Base-by-base conservation (phyloP, 2,113 vertebrate genomes). In the Cyphomyrus discorhynchus region DNA sequence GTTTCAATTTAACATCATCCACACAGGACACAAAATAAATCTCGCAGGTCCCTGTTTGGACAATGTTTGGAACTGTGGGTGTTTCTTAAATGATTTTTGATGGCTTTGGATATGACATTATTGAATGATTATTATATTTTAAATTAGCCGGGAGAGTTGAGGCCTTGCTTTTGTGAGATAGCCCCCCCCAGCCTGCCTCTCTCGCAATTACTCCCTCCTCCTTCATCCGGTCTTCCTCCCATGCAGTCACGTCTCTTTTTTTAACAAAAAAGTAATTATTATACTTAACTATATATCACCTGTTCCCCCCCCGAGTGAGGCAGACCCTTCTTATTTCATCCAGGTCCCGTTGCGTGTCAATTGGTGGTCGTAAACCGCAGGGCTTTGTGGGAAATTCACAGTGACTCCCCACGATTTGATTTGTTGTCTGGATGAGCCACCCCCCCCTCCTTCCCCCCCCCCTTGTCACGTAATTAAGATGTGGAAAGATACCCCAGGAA, bases 31-130 rank as follows among this genome's bases (percentile, higher is more conserved):
- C 94, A 95, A 53, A 87, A 87, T 87, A 52, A 94, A 96, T 95
- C 94, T 94, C 92, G 92, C 93, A 91, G 45, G 92, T 93, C 95
- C 94, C 95, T 93, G 92, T 94, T 95, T 93, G 93, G 94, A 94
- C 94, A 93, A 92, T 93, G 92, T 93, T 93, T 93, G 92, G 93
- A 91, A 95, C 92, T 88, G 83, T 74, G 89, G 42, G 82, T 70
- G 77, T 35, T 89, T 90, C 88, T 85, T 49, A 84, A 56, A 87
- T 52, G 45, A 74, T 89, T 56, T 89, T 88, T 88, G 21, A 66
- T 52, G 52, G 74, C 42, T 13, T 5, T 62, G 83, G 49, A 85
- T 85, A 86, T 86, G 85, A 35, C 49, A 35, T 87, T 56, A 56
- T 53, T 87, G 85, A 87, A 87, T 52, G 74, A 91, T 70, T 90